phyloP scores from a whole-genome alignment of 2,888 invertebrate species.

The Lacanobia wlatinum region DNA sequence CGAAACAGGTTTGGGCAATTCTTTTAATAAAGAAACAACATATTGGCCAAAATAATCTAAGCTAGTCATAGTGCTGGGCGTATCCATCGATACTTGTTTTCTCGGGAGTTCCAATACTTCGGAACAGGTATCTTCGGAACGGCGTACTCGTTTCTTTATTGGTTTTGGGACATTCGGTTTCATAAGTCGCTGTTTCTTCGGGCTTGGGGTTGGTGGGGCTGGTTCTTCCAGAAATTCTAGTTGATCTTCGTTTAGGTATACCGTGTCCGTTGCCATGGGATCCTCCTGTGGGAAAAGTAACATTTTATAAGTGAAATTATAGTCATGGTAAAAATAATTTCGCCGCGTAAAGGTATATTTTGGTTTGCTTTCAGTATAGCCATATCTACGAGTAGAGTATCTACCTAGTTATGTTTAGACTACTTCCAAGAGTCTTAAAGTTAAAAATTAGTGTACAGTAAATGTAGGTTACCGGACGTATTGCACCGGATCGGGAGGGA shows the following conservation, averaged over 20 bases:
- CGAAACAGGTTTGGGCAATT: slow-evolving; percentile 70
- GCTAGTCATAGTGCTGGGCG: slow-evolving; percentile 44
- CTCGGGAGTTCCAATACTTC: background rate
- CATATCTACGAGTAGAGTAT: no score
- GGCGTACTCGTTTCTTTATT: slow-evolving; percentile 30
- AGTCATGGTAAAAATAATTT: no score
- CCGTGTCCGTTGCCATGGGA: slow-evolving; percentile 43
- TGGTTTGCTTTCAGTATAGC: no score
- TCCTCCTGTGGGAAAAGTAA: slow-evolving; percentile 47
- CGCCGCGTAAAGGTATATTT: no score
- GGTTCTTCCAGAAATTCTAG: slow-evolving; percentile 14
- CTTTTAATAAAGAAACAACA: slow-evolving; percentile 69
- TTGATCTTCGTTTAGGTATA: slow-evolving; percentile 50
- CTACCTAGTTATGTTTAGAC: no score
- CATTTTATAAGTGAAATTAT: no score
- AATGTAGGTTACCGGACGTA: no score
- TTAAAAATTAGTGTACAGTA: no score
- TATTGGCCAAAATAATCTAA: slow-evolving; percentile 74
- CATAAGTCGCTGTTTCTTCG: background rate
- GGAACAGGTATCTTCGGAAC: slow-evolving; percentile 22
- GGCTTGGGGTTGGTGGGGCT: background rate
- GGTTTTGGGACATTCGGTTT: slow-evolving; percentile 3
- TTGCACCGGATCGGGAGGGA: no score
- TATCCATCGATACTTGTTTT: background rate
- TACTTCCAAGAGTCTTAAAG: no score